Evolutionary conservation across 2,888 invertebrate species (phyloP), one percentile per base, ranked within the genome.

Genomic region (Perizoma affinitatum): DNA sequence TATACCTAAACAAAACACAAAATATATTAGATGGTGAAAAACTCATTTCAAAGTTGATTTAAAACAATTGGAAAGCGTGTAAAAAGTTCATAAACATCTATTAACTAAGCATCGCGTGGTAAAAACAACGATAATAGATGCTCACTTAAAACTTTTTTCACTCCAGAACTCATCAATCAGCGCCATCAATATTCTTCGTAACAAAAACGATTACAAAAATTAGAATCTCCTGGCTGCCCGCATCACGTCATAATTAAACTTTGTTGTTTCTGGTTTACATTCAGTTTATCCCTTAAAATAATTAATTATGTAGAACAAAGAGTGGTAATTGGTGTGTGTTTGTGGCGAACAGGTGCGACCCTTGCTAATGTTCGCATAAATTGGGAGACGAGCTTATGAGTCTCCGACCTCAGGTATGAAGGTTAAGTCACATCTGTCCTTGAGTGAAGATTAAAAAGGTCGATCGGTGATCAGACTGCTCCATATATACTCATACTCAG

Each of bases 231-330:
- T 34, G 41, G 11, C 53, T 33, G 35, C 47, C 48, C 61, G 53
- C 53, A 52, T 56, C 43, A 35, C 67, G 65, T 67, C 60, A 70
- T 75, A 73, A 80, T 80, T 76, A 75, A 71, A 75, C 70, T 71
- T 77, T 73, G 74, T 75, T 75, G 74, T 77, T 70, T 74, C 74
- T 75, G 75, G 76, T 78, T 69, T 63, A 65, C 66, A 65, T 54
- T 63, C 11, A 55, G 63, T 55, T 55, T 59, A 66, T 66, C 59
- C 61, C 49, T 61, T 51, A 22, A 49, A 55, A 58, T 61, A 66
- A 68, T 68, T 65, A 65, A 67, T 68, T 63, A 63, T 60, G 59
- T 49, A 54, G 63, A 63, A 62, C 65, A 65, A 61, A 48, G 59
- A 61, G 59, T 63, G 65, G 66, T 65, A 59, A 65, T 65, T 60